phyloP scores from a whole-genome alignment of 2,797 vertebrate species.

The Anolis apletophallus region DNA sequence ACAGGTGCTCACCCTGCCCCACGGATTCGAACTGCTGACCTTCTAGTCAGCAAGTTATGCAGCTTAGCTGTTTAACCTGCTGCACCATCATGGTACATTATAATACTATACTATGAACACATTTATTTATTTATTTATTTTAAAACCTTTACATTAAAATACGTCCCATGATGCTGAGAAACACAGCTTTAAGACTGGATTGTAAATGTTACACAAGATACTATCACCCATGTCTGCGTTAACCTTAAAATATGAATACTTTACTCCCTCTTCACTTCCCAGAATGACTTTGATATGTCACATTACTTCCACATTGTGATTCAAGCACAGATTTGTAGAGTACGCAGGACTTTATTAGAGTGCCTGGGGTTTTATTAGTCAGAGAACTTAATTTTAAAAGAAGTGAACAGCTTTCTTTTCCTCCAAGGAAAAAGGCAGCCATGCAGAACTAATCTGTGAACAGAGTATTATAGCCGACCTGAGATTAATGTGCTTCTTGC shows the following conservation, averaged over 20 bases:
- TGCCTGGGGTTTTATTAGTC: neutral
- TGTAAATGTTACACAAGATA: neutral
- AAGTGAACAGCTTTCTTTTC: neutral
- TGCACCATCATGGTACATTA: no score
- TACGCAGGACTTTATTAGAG: neutral
- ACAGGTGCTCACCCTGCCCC: no score
- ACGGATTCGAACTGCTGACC: no score
- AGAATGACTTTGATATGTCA: no score
- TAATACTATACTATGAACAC: neutral
- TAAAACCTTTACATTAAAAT: neutral
- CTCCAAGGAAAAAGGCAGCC: neutral
- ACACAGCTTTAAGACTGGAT: neutral
- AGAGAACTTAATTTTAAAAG: neutral
- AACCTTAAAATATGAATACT: no score
- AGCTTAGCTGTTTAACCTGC: no score
- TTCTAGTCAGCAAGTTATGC: no score
- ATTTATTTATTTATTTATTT: neutral
- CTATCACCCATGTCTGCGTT: no score
- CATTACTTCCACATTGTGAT: no score
- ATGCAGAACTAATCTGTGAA: neutral
- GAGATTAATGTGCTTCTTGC: conserved; percentile 15
- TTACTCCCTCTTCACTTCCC: no score
- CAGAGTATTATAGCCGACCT: neutral
- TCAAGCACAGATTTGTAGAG: neutral
- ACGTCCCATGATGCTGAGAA: neutral